Conservation (phyloP, 2,113 vertebrate genomes). For the Cromileptes altivelis region DNA sequence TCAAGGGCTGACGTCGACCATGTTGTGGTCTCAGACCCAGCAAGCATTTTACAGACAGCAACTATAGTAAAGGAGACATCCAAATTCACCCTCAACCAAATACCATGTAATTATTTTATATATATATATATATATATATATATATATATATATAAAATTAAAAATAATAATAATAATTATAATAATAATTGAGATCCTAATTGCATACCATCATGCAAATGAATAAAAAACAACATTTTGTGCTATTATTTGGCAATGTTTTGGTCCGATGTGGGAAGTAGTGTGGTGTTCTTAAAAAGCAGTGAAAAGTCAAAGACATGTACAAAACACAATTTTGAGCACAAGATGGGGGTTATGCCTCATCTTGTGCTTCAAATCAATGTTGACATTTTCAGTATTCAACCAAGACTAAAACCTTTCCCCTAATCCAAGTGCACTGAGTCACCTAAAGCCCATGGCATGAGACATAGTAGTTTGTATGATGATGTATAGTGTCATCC, state of each 20-base stretch:
- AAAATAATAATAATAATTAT: not conserved
- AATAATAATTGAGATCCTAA: not conserved
- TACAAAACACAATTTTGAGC: not conserved
- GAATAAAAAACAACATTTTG: not conserved
- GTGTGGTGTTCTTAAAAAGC: not conserved
- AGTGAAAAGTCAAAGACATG: not conserved
- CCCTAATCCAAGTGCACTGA: not conserved
- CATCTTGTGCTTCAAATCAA: not conserved
- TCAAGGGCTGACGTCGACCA: slow-evolving; percentile 34
- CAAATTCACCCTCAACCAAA: slow-evolving; percentile 5
- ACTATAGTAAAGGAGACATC: not conserved
- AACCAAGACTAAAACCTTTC: not conserved
- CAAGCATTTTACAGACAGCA: slow-evolving; percentile 28
- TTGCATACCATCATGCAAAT: not conserved
- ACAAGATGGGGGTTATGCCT: not conserved
- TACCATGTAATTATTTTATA: not conserved
- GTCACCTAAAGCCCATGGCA: not conserved
- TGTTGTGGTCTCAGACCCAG: slow-evolving; percentile 12
- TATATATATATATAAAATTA: too few relatives aligned
- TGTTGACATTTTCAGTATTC: not conserved
- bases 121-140: too few relatives aligned
- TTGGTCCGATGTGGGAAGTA: not conserved
- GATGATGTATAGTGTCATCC: not conserved
- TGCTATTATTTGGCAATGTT: not conserved
- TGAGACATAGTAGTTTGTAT: not conserved